Conservation (phyloP, 2,888 invertebrate species). For the Phlogophora meticulosa region DNA sequence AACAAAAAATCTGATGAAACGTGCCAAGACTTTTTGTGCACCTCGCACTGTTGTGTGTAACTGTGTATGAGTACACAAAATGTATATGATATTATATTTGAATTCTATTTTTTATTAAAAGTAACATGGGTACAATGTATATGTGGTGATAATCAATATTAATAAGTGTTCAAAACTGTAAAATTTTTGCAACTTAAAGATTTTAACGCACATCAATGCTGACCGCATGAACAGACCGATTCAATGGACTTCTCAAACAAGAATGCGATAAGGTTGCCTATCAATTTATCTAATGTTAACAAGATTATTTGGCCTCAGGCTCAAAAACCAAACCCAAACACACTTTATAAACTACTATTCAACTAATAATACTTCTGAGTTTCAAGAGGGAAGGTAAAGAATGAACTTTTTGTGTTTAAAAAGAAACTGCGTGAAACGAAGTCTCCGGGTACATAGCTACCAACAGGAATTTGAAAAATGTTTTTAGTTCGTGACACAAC, state of each 20-base stretch:
- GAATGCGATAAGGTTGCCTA: conserved; percentile 5
- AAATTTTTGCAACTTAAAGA: conserved; percentile 13
- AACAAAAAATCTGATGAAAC: conserved; percentile 68
- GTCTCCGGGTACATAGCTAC: conserved; percentile 25
- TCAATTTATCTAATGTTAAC: background rate
- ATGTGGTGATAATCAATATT: conserved; percentile 16
- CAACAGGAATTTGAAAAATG: conserved; percentile 40
- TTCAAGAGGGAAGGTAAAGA: conserved; percentile 29
- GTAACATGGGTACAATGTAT: conserved; percentile 14
- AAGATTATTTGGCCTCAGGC: conserved; percentile 3
- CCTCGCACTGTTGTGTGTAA: conserved; percentile 47
- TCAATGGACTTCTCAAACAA: background rate
- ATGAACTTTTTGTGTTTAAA: conserved; percentile 43
- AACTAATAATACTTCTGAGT: conserved; percentile 31
- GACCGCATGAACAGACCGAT: background rate
- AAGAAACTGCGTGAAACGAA: conserved; percentile 53
- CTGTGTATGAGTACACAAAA: conserved; percentile 28
- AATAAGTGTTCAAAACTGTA: conserved; percentile 18
- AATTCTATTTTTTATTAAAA: conserved; percentile 22
- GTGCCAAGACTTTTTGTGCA: conserved; percentile 73
- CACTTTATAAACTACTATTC: conserved; percentile 6
- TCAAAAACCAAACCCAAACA: conserved; percentile 1
- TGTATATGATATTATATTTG: conserved; percentile 3
- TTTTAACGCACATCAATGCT: conserved; percentile 1
- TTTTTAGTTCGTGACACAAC: conserved; percentile 47